Evolutionary conservation across 2,797 vertebrate species (phyloP).

Genomic region (Gymnothorax javanicus): DNA sequence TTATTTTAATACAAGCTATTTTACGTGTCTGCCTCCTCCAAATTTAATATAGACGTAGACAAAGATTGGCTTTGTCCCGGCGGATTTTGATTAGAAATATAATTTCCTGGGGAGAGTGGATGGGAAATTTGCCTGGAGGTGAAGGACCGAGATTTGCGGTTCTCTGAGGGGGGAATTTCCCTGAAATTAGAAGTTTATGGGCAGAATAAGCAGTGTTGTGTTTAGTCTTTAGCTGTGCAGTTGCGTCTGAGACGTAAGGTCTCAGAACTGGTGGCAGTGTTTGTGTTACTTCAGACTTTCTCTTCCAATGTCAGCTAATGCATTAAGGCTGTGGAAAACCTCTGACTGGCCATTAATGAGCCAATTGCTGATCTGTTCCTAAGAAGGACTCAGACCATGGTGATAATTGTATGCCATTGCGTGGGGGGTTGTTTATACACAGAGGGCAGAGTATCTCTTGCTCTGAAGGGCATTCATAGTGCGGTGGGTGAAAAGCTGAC

Average conservation of each 20-base stretch:
- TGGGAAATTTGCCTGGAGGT: not conserved
- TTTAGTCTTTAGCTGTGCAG: not conserved
- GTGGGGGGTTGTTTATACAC: no score
- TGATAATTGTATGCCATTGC: not conserved
- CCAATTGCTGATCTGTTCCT: not conserved
- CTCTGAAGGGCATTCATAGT: no score
- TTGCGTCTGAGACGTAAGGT: not conserved
- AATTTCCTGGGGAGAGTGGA: not conserved
- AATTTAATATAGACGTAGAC: constrained; percentile 12
- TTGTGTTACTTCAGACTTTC: not conserved
- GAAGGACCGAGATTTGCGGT: not conserved
- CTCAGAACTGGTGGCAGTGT: not conserved
- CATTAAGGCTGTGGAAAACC: not conserved
- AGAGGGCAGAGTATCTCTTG: no score
- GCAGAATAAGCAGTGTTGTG: not conserved
- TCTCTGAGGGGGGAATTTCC: not conserved
- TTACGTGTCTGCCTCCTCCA: not conserved
- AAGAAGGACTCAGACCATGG: not conserved
- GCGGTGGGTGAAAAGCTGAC: not conserved
- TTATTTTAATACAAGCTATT: not conserved
- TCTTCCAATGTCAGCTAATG: not conserved
- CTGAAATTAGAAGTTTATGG: not conserved
- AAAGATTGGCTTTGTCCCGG: not conserved
- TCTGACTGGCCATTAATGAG: not conserved
- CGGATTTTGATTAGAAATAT: not conserved